A percentile compares a stretch with the other conserved stretches of the same genome.
These are phyloP conservation scores for Eudasyphora cyanicolor DNA, from an alignment of 2,888 invertebrate genomes.

Conservation along the genomic window DNA sequence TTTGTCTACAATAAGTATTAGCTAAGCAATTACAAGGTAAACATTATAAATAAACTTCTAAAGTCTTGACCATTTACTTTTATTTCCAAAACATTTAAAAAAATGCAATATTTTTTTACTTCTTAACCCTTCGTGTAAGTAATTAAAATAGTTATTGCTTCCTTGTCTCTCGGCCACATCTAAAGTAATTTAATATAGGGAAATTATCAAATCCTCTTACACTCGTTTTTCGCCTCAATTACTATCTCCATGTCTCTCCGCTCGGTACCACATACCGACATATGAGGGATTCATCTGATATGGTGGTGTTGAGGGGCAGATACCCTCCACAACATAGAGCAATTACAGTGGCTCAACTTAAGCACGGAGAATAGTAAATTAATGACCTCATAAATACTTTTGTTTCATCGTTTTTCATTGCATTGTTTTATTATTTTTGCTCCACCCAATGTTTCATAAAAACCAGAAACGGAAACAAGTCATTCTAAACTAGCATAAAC, in stretches of 20 bases:
- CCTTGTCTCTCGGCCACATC: background rate
- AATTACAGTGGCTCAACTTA: conserved; percentile 47
- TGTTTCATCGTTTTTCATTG: conserved; percentile 20
- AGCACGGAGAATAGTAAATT: conserved; percentile 50
- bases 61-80: too few species aligned
- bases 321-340: conserved; percentile 21
- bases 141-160: conserved; percentile 50
- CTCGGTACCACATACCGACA: background rate
- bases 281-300: background rate
- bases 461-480: conserved; percentile 37
- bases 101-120: background rate
- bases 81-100: too few species aligned
- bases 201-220: conserved; percentile 21
- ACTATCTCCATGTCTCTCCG: background rate
- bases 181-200: conserved; percentile 41
- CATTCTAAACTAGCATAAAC: conserved; percentile 28
- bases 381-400: conserved; percentile 60
- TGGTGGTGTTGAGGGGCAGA: background rate
- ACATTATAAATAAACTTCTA: too few species aligned
- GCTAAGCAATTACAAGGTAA: too few species aligned
- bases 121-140: conserved; percentile 33
- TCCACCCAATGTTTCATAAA: background rate
- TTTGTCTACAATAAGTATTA: too few species aligned
- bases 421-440: too few species aligned
- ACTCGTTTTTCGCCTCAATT: conserved; percentile 19